Base-by-base conservation (phyloP, 2,888 invertebrate genomes). In the Tenthredo notha region DNA sequence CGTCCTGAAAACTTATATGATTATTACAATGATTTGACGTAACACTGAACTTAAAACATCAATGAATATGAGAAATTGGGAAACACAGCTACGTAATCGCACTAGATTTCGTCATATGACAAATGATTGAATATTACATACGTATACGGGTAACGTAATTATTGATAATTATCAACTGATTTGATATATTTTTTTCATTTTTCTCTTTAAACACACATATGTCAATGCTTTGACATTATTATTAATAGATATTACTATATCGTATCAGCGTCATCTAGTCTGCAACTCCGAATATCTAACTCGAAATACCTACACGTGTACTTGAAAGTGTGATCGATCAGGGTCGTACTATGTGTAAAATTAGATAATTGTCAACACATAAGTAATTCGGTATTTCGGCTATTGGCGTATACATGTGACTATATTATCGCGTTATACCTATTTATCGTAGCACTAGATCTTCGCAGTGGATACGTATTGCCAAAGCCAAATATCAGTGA, bases 351-450 rank as follows among this genome's bases (percentile, higher is more conserved):
- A 12, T 33, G 25, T 47, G 40, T 67, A 40, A 83, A 70, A 67
- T 83, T 67, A 83, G 83, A 83, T 83, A 50, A 83, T 67, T 67
- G 67, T 67, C 29, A 47, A 82, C n/a, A 18, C 12, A 67, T 15
- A 29, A 77, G 54, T 54, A 50, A 54, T 80, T 21, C 25, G n/a
- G 33, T 33, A 70, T 33, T 7, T 40, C 33, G 7, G 33, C 6
- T 6, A 29, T 15, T 61, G 58, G 58, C 58, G 2, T 2, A 37
- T 37, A 37, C 37, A 25, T 61, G 61, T 12, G 25, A 21, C 12
- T 25, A 21, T 61, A 21, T 61, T 61, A 9, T 9, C 25, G 61
- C 21, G 61, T 21, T 25, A 25, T 25, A 33, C 33, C 33, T 33
- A 61, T 25, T 25, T 25, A 61, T 29, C 25, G 25, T 29, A 61